Evolutionary conservation across 64 coral and sea anemone genomes (phyloP), one percentile per base, ranked within the genome.

Genomic region (Hydrozoanthus tunicans): DNA sequence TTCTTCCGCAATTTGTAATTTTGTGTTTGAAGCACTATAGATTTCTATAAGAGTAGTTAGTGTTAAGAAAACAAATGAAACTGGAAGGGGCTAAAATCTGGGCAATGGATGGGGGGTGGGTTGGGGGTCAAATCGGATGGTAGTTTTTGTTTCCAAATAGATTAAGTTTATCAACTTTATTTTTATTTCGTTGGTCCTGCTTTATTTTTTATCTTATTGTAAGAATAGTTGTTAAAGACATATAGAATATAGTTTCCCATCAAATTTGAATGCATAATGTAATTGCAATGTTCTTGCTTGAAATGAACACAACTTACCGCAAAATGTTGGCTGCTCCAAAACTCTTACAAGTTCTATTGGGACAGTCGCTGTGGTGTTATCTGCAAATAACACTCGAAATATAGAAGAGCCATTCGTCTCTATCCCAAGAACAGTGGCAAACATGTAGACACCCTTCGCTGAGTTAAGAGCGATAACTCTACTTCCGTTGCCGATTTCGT

Each of bases 291-390:
- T 43, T 43, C 32, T 43, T 6, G 5, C 8, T 73, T 32, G 11
- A 1, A 59, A 72, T 5, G 3, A 56, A 9, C 23, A 13, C 12
- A 60, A 59, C 84, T 26, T 72, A 88, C 84, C 84, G 58, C 84
- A 88, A 25, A 88, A 88, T 6, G 56, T 51, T 51, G 84, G 84
- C 58, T 56, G 55, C 1, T 88, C 84, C 11, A 88, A 88, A 88
- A 55, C 59, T 24, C 84, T 58, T 5, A 88, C 6, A 5, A n/a
- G 56, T 12, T 88, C 5, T 26, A 88, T 43, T 3, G 55, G 17
- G 3, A 88, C 84, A 15, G 4, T 6, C 10, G 56, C 84, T 9
- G 84, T 88, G 2, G 84, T 88, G 32, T 88, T 88, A 69, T 88
- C 84, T 73, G 84, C 84, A 15, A 88, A 88, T 27, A 58, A 10